Evolutionary conservation across 2,888 invertebrate species (phyloP), one percentile per base, ranked within the genome.

Genomic region (Microctonus brassicae): DNA sequence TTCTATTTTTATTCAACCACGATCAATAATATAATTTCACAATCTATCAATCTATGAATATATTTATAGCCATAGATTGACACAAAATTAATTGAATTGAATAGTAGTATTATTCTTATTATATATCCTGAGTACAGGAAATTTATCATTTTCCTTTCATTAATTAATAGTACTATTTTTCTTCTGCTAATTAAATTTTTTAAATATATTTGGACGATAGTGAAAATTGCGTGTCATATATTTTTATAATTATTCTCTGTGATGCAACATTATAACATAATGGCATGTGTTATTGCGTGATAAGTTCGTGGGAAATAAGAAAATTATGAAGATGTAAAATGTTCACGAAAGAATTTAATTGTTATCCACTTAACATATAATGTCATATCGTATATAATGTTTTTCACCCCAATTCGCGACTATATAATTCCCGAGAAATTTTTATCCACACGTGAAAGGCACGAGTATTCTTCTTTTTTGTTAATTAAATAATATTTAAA

Each of bases 231-330:
- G 9, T 17, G 47, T 47, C 1, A 17, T 20, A 20, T 47, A 47
- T 47, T 47, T 47, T 17, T 47, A 47, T 47, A 7, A 47, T 47
- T 47, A 47, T 47, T 17, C 17, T 47, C 7, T 17, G 17, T 47
- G 17, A 47, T 20, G 47, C 47, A 47, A 47, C 7, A 47, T 47
- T 47, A 47, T 47, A 47, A n/a, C 20, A 47, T 47, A 47, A 47
- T 47, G 29, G 17, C 7, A 10, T 36, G 17, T n/a, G 2, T 17
- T 17, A 47, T 7, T 70, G 73, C 60, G 72, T 75, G 76, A 77
- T 78, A 81, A 80, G 79, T 81, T 73, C 79, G 76, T 79, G 82
- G 76, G 80, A 81, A 81, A 78, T 67, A 63, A n/a, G 62, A 71
- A 72, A 78, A 79, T 79, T 72, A 73, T 64, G 67, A 68, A 58